Conservation (phyloP, 2,888 invertebrate species). For the Pherbina coryleti region DNA sequence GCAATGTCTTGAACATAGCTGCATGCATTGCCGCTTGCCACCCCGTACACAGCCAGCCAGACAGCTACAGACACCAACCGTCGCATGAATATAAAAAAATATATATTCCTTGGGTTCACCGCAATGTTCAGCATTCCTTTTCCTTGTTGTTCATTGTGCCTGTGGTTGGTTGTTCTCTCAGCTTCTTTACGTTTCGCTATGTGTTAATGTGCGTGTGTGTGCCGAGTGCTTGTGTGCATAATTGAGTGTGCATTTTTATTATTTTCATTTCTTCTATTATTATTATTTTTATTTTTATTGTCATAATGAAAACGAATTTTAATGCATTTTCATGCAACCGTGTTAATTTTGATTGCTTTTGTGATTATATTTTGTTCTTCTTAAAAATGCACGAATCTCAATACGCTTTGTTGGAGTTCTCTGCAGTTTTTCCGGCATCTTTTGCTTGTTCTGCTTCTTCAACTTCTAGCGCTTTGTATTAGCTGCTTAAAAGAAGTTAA, state of each 20-base stretch:
- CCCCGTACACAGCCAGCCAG: not conserved
- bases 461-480: too few species aligned
- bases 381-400: too few species aligned
- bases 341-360: slow-evolving; percentile 38
- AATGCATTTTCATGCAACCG: slow-evolving; percentile 46
- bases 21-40: slow-evolving; percentile 21
- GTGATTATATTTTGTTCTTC: slow-evolving; percentile 23
- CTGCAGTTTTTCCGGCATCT: too few species aligned
- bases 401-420: too few species aligned
- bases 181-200: not conserved
- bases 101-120: not conserved
- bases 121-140: slow-evolving; percentile 3
- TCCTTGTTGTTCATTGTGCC: not conserved
- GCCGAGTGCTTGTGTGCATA: slow-evolving; percentile 39
- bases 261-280: slow-evolving; percentile 42
- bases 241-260: slow-evolving; percentile 47
- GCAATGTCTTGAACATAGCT: not conserved
- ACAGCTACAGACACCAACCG: not conserved
- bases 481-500: too few species aligned
- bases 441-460: too few species aligned
- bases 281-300: slow-evolving; percentile 37
- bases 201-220: not conserved
- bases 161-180: not conserved
- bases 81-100: not conserved
- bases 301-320: slow-evolving; percentile 37